Percentiles rank a stretch among this genome's conserved stretches.
Evolutionary conservation across 2,888 invertebrate genomes (phyloP).

Genomic region (Diaphora mendica): DNA sequence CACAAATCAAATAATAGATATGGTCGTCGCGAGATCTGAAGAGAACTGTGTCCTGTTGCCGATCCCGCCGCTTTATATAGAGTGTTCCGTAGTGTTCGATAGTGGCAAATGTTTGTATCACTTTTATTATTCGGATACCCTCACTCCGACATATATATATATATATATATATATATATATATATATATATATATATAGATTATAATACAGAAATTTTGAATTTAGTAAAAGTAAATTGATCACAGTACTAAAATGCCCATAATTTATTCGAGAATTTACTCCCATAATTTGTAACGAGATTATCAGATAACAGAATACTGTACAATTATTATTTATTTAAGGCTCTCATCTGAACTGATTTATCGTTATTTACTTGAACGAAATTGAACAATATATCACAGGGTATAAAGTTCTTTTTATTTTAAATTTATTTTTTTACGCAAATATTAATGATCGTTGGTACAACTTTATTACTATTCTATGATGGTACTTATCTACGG

Average conservation of each 20-base stretch:
- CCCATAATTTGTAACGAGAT: conserved; percentile 37
- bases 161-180: too few relatives aligned
- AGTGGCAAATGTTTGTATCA: too few relatives aligned
- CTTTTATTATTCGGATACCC: too few relatives aligned
- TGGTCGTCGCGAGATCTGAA: too few relatives aligned
- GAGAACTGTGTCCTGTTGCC: too few relatives aligned
- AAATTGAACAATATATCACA: conserved; percentile 26
- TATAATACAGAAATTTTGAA: neutral
- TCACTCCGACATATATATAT: too few relatives aligned
- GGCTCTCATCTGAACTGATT: conserved; percentile 23
- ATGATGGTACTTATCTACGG: conserved; percentile 14
- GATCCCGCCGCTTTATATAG: too few relatives aligned
- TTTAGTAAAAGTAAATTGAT: conserved; percentile 21
- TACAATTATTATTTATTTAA: conserved; percentile 35
- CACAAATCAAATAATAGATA: too few relatives aligned
- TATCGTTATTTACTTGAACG: conserved; percentile 22
- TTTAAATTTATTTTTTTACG: conserved; percentile 14
- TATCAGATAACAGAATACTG: conserved; percentile 31
- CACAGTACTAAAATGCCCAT: conserved; percentile 20
- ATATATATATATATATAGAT: too few relatives aligned
- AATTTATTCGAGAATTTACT: conserved; percentile 32
- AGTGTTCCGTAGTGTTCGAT: too few relatives aligned
- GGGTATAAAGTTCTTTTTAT: conserved; percentile 20
- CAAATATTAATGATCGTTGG: too few relatives aligned
- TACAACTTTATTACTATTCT: too few relatives aligned